Conservation (phyloP, 2,888 invertebrate species). For the Pteria penguin region DNA sequence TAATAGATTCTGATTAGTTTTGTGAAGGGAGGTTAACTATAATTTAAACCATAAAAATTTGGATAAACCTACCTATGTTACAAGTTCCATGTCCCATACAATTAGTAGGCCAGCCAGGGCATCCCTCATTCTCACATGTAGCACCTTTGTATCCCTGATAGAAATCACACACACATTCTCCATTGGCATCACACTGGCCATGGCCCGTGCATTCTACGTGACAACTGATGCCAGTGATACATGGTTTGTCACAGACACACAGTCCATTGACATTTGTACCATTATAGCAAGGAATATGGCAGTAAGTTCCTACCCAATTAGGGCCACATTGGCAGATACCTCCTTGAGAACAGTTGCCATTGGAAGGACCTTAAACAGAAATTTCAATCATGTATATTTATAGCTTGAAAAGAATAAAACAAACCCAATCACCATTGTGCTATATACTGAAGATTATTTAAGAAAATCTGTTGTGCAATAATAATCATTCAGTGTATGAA, state of each 20-base stretch:
- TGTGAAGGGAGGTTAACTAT: too few relatives aligned
- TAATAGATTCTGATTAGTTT: too few relatives aligned
- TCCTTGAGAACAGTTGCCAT: conserved; percentile 58
- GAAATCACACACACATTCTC: conserved; percentile 63
- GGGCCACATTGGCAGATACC: conserved; percentile 57
- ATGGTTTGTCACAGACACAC: conserved; percentile 57
- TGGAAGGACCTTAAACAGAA: conserved; percentile 37
- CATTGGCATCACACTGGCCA: conserved; percentile 57
- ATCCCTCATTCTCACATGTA: conserved; percentile 58
- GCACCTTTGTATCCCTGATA: conserved; percentile 60
- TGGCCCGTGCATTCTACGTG: conserved; percentile 57
- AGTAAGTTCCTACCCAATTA: conserved; percentile 57
- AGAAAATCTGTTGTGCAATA: too few relatives aligned
- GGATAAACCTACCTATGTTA: conserved; percentile 36
- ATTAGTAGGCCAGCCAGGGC: conserved; percentile 68
- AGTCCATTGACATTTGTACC: conserved; percentile 59
- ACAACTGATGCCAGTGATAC: conserved; percentile 60
- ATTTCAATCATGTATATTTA: too few relatives aligned
- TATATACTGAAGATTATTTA: too few relatives aligned
- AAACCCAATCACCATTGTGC: too few relatives aligned
- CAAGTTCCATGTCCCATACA: conserved; percentile 62
- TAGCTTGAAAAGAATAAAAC: too few relatives aligned
- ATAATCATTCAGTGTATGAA: too few relatives aligned
- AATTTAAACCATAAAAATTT: too few relatives aligned
- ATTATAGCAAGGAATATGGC: conserved; percentile 62